Evolutionary conservation across 2,113 vertebrate species (phyloP), one percentile per base, ranked within the genome.

Genomic region (Isurus oxyrinchus): DNA sequence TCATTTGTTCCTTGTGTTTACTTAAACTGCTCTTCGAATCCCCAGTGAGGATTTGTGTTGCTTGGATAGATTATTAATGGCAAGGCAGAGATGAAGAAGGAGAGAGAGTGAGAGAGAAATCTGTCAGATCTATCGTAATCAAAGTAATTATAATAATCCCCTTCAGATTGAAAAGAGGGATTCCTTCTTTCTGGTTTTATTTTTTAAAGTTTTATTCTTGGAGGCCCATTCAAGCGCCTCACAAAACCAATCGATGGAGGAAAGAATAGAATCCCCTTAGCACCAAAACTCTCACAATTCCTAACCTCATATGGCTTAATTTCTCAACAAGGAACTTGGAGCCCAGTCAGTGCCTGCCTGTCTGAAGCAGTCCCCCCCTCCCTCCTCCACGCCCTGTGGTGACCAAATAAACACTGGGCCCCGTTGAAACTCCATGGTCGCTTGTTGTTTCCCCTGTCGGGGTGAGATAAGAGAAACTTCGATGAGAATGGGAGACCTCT

Each of bases 1-100:
- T 97, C 98, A 97, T 98, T 98, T 98, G 98, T 98, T 98, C 98
- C 97, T 96, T 97, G 97, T 98, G 98, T 98, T 98, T 98, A 98
- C 98, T 98, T 98, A 98, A 98, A 98, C 97, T 97, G 97, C 97
- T 97, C 98, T 97, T 98, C 97, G 35, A 97, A 97, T 97, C 97
- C 97, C 98, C 98, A 98, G 97, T 96, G 97, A 97, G 97, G 97
- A 98, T 98, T 97, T 97, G 98, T 97, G 84, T 97, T 97, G 97
- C 97, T 97, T 97, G 97, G 97, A 97, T 97, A 98, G 97, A 96
- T 98, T 97, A 96, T 96, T 97, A 97, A 97, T 96, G 98, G 96
- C 86, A 63, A 23, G 44, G 86, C 57, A 57, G 66, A 96, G 94
- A 97, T 40, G 97, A 97, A 97, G 97, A 96, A 96, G 97, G 97